Conservation (phyloP, 2,113 vertebrate species). For the Piaya cayana region DNA sequence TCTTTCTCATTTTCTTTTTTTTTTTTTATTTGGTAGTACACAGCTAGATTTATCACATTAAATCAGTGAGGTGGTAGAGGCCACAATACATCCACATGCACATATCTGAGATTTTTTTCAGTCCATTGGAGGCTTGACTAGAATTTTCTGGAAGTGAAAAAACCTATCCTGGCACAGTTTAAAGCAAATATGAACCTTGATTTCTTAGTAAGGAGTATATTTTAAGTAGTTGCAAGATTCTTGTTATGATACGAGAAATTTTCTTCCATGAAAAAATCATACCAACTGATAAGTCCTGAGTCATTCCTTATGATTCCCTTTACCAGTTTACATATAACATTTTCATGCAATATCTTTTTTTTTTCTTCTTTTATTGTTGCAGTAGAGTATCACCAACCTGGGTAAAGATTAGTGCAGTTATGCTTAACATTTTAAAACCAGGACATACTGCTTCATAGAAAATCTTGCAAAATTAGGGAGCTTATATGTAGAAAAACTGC, state of each 20-base stretch:
- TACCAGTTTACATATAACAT: background rate
- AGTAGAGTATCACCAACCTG: background rate
- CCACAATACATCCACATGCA: background rate
- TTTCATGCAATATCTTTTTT: background rate
- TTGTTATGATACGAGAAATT: background rate
- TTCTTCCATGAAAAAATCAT: background rate
- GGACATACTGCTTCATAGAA: background rate
- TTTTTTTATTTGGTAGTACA: background rate
- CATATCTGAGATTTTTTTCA: background rate
- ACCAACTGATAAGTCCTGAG: background rate
- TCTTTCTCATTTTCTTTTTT: background rate
- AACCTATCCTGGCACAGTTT: background rate
- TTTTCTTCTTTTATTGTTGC: background rate
- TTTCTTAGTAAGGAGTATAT: background rate
- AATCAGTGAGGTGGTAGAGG: background rate
- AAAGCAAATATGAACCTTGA: background rate
- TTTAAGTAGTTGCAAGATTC: conserved; percentile 1
- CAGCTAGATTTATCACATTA: background rate
- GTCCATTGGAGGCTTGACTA: background rate
- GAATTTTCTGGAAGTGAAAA: background rate
- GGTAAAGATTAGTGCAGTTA: background rate
- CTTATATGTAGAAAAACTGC: background rate
- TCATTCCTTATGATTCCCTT: background rate
- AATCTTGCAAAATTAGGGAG: background rate
- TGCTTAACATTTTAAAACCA: background rate